Evolutionary conservation across 2,797 vertebrate species (phyloP).

Genomic region (Danio albolineatus): DNA sequence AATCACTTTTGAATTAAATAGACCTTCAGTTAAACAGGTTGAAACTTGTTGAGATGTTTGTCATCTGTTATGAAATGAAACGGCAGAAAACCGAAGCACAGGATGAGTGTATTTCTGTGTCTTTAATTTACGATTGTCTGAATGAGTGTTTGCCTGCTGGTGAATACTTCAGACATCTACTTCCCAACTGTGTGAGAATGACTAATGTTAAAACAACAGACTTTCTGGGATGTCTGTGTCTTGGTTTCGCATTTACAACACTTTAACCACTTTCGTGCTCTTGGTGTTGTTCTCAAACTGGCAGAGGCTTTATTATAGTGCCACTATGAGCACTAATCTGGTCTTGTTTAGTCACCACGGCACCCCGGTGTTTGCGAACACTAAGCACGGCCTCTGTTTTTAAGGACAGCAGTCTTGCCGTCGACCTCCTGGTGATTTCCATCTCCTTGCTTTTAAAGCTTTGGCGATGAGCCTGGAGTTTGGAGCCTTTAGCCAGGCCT

Average conservation of each 20-base stretch:
- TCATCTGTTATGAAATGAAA: conserved; percentile 8
- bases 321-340: conserved; percentile 5
- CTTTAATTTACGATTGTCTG: conserved; percentile 12
- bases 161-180: conserved; percentile 19
- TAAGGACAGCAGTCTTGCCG: conserved; percentile 11
- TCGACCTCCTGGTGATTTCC: conserved; percentile 34
- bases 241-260: background rate
- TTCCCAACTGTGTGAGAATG: background rate
- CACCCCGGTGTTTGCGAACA: conserved; percentile 3
- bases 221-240: conserved; percentile 28
- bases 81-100: background rate
- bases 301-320: conserved; percentile 18
- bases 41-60: conserved; percentile 1
- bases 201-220: conserved; percentile 44
- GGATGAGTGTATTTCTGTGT: background rate
- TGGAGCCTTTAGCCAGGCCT: conserved; percentile 37
- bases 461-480: conserved; percentile 23
- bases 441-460: conserved; percentile 37
- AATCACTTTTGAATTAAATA: background rate
- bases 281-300: background rate
- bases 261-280: background rate
- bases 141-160: conserved; percentile 13
- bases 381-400: conserved; percentile 1
- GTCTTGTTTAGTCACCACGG: conserved; percentile 7
- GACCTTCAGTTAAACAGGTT: background rate